These are phyloP conservation scores for Trilocha varians DNA, from an alignment of 2,888 invertebrate genomes.

Conservation along the genomic window DNA sequence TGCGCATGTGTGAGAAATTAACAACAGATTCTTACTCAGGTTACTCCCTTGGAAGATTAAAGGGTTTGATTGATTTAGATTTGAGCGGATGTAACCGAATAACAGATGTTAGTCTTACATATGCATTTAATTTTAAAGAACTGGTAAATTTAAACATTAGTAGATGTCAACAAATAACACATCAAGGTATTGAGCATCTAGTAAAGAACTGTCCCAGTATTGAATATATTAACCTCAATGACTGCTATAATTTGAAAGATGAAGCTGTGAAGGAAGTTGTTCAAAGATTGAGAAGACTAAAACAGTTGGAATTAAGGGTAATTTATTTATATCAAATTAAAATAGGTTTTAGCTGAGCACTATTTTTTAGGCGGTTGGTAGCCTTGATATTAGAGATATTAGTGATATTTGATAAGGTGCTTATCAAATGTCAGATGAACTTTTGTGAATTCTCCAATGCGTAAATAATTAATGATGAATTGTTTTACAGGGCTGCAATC, in stretches of 20 bases:
- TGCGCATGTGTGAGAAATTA: slow-evolving; percentile 74
- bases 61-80: slow-evolving; percentile 73
- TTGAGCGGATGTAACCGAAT: slow-evolving; percentile 80
- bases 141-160: slow-evolving; percentile 75
- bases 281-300: slow-evolving; percentile 58
- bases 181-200: slow-evolving; percentile 75
- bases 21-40: slow-evolving; percentile 52
- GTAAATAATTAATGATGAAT: slow-evolving; percentile 1
- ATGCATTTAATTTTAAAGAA: slow-evolving; percentile 78
- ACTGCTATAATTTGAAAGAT: slow-evolving; percentile 80
- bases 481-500: slow-evolving; percentile 72
- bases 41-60: slow-evolving; percentile 70
- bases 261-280: slow-evolving; percentile 60
- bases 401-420: too few species aligned
- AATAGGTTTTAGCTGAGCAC: too few species aligned
- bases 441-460: neutral
- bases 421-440: neutral
- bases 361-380: too few species aligned
- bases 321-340: slow-evolving; percentile 13
- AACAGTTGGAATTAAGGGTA: slow-evolving; percentile 73
- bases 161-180: slow-evolving; percentile 79
- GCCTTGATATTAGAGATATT: too few species aligned
- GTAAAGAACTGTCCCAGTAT: slow-evolving; percentile 79
- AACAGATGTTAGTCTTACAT: slow-evolving; percentile 80
- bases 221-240: slow-evolving; percentile 77